Conservation (phyloP, 1,140 invertebrate species). For the Hypothenemus hampei region DNA sequence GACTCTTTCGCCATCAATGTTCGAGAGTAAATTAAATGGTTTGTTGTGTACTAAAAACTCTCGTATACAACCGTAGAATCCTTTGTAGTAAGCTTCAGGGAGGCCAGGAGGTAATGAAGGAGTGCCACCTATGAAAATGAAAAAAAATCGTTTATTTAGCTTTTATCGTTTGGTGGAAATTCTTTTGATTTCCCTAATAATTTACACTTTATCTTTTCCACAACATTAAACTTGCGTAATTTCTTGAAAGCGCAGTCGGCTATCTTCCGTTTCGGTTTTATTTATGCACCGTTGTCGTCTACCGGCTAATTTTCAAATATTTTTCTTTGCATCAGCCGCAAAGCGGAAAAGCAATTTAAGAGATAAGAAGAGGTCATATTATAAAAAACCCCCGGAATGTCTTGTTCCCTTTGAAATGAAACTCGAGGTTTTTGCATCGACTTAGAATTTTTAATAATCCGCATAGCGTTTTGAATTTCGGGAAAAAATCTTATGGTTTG, state of each 20-base stretch:
- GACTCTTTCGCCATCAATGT: constrained; percentile 38
- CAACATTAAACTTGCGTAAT: constrained; percentile 23
- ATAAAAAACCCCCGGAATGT: neutral
- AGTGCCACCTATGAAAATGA: constrained; percentile 36
- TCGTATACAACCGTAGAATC: constrained; percentile 44
- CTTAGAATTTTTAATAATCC: neutral
- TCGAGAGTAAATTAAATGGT: constrained; percentile 39
- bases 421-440: neutral
- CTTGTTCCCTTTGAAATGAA: neutral
- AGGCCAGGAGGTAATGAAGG: constrained; percentile 38
- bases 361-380: constrained; percentile 5
- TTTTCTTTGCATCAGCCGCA: constrained; percentile 11
- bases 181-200: constrained; percentile 27
- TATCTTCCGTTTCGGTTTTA: constrained; percentile 20
- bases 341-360: constrained; percentile 5
- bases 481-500: no score
- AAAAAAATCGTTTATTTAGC: neutral
- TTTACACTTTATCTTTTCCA: constrained; percentile 27
- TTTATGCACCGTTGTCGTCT: constrained; percentile 20
- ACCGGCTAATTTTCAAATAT: constrained; percentile 20
- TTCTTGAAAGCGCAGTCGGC: constrained; percentile 21
- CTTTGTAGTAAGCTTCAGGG: constrained; percentile 43
- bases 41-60: constrained; percentile 40
- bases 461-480: no score
- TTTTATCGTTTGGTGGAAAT: neutral